phyloP scores from a whole-genome alignment of 2,797 vertebrate genomes.

The Coilia nasus region DNA sequence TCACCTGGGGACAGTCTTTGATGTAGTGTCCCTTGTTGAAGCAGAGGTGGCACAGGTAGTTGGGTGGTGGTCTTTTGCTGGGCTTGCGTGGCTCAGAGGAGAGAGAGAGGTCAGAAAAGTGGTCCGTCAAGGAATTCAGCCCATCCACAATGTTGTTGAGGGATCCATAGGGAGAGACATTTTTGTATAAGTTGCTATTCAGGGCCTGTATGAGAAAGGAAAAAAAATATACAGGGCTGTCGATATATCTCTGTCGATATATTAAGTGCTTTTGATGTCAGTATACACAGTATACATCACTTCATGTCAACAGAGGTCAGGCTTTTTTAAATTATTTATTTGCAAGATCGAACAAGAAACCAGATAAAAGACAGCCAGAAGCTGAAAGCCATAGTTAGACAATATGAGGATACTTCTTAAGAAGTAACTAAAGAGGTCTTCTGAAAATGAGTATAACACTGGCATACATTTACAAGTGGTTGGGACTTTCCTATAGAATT shows the following conservation, averaged over 20 bases:
- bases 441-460: neutral
- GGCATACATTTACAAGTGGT: neutral
- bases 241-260: neutral
- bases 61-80: constrained; percentile 96
- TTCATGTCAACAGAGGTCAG: neutral
- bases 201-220: constrained; percentile 76
- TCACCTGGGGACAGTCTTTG: constrained; percentile 99
- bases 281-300: neutral
- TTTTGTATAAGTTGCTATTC: constrained; percentile 94
- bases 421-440: neutral
- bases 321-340: no score
- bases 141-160: constrained; percentile 98
- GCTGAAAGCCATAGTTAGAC: neutral
- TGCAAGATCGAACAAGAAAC: neutral
- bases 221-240: neutral
- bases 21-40: constrained; percentile 99
- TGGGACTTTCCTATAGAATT: neutral
- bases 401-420: neutral
- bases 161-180: constrained; percentile 93
- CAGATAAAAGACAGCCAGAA: neutral
- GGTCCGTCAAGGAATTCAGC: constrained; percentile 96
- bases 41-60: constrained; percentile 98
- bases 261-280: neutral
- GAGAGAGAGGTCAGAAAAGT: constrained; percentile 97
- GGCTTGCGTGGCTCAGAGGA: constrained; percentile 95